Percentiles rank a stretch among this genome's conserved stretches.
Evolutionary conservation across 2,888 invertebrate species (phyloP).

Genomic region (Diplazon laetatorius): DNA sequence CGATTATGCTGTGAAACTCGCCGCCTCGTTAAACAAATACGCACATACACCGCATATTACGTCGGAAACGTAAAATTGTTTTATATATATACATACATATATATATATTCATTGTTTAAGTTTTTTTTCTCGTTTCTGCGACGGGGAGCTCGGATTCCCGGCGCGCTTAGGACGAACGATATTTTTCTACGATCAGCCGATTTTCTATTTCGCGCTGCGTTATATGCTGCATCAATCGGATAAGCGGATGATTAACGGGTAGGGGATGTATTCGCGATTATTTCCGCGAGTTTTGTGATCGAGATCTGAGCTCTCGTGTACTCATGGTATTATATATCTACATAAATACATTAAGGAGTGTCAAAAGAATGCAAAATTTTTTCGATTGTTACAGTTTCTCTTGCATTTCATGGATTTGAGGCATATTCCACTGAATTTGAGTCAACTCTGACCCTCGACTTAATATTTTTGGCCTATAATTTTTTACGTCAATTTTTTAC

Average conservation of each 20-base stretch:
- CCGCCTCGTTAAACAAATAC: slow-evolving; percentile 21
- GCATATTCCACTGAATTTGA: too few relatives aligned
- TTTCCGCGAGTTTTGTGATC: slow-evolving; percentile 19
- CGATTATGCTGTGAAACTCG: not conserved
- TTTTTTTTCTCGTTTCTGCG: slow-evolving; percentile 3
- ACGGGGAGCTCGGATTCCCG: not conserved
- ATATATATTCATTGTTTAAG: not conserved
- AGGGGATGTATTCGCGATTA: not conserved
- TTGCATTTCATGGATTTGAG: too few relatives aligned
- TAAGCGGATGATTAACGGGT: too few relatives aligned
- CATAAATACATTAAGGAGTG: too few relatives aligned
- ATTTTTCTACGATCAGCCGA: slow-evolving; percentile 61
- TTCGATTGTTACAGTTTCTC: too few relatives aligned
- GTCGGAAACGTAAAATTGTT: slow-evolving; percentile 2
- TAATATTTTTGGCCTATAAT: too few relatives aligned
- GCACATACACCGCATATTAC: not conserved
- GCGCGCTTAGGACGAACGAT: slow-evolving; percentile 52
- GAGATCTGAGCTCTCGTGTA: slow-evolving; percentile 30
- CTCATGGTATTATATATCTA: slow-evolving; percentile 30
- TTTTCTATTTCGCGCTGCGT: slow-evolving; percentile 49
- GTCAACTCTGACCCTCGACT: too few relatives aligned
- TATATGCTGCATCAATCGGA: not conserved
- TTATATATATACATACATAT: too few relatives aligned
- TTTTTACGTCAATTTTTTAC: too few relatives aligned
- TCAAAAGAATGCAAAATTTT: too few relatives aligned